Evolutionary conservation across 2,113 vertebrate genomes (phyloP), one percentile per base, ranked within the genome.

Genomic region (Taurulus bubalis): DNA sequence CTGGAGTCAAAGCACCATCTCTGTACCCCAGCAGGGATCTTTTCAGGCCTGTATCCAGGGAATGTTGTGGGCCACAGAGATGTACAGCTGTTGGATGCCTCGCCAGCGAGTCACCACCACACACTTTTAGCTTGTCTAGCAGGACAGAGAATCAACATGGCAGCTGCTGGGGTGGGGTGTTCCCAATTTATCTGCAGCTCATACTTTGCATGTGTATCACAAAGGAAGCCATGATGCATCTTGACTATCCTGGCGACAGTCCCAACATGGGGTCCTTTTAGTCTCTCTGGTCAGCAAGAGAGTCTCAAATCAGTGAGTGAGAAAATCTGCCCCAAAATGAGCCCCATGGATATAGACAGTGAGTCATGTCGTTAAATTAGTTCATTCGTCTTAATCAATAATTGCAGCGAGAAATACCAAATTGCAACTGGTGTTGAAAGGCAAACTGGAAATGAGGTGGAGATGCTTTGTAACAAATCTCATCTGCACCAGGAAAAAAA

Each of bases 81-180:
- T 72, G 7, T 92, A 90, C 93, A 94, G 93, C 93, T 94, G 94
- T 87, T 93, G 82, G 85, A 92, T 92, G 86, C 92, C 91, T 85
- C 90, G 88, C 90, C 87, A 85, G 30, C 63, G 49, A 89, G 89
- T 92, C 93, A 92, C 90, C 90, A 87, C 74, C 85, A 20, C 88
- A 91, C 89, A 81, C 87, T 88, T 93, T 82, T 87, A 93, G 89
- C 87, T 74, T 24, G 83, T 91, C 82, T 67, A 83, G 85, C 69
- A 81, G 88, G 75, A 85, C 55, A 1, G 55, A 83, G 87, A 77
- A 87, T 71, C 91, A 89, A 51, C 83, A 77, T 67, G 87, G 90
- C 93, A 94, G 93, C 93, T 94, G 94, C 73, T 65, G 70, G 93
- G 92, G 91, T 82, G 90, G 79, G 87, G 89, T 71, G 68, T 45